Evolutionary conservation across 37 sponge, comb jelly and placozoan species (phyloP).

Genomic region (Bolinopsis microptera): DNA sequence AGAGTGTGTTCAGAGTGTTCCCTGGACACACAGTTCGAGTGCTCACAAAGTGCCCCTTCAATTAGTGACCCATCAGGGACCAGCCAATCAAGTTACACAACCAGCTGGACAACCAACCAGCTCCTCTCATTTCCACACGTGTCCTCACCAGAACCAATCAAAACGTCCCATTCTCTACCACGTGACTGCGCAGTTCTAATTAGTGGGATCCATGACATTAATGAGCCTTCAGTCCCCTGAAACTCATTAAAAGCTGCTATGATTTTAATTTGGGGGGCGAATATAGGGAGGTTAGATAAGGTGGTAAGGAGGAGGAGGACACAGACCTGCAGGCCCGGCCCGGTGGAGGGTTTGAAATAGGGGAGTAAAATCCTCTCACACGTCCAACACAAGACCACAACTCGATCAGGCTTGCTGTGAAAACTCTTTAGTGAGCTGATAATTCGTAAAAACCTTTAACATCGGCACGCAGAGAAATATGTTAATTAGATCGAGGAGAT

Average conservation of each 20-base stretch:
- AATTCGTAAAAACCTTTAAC: too few relatives aligned
- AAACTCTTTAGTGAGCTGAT: too few relatives aligned
- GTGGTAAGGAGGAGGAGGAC: neutral
- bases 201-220: neutral
- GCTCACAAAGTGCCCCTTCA: neutral
- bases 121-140: neutral
- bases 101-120: neutral
- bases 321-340: neutral
- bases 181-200: neutral
- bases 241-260: neutral
- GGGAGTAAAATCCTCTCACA: neutral
- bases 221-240: neutral
- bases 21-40: too few relatives aligned
- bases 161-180: too few relatives aligned
- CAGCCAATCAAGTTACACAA: neutral
- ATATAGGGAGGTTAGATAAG: neutral
- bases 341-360: neutral
- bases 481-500: too few relatives aligned
- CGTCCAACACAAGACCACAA: too few relatives aligned
- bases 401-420: too few relatives aligned
- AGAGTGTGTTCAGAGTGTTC: too few relatives aligned
- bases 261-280: neutral
- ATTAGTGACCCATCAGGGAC: neutral
- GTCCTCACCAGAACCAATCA: too few relatives aligned
- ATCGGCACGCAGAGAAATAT: too few relatives aligned